Evolutionary conservation across 2,113 vertebrate genomes (phyloP), one percentile per base, ranked within the genome.

Genomic region (Ciconia maguari): DNA sequence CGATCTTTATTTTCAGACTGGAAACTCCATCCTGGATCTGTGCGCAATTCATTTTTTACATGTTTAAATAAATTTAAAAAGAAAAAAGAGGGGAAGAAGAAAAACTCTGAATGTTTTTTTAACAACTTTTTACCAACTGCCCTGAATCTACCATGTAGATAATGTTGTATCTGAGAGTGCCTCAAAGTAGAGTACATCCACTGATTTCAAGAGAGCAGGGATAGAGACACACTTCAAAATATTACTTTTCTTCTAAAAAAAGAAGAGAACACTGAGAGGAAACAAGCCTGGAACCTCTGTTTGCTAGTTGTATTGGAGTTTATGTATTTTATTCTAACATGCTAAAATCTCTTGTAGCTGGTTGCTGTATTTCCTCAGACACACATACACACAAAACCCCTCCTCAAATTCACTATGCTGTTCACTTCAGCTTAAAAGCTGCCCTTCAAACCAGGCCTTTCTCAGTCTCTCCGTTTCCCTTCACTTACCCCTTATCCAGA

Each of bases 1-100:
- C 85, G 94, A 96, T 91, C 83, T 87, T 82, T 97, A 83, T 81
- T 93, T 95, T 96, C 89, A 48, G 30, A 22, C 75, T 89, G 89
- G 90, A 96, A 94, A 96, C 54, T 92, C 83, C 83, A 76, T 91
- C 91, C 57, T 30, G 38, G 70, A 68, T 49, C 34, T 48, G 58
- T 34, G 75, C 5, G 16, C 27, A 54, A 54, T 94, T 58, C 29
- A 36, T 57, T 92, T 96, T 75, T 87, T 22, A 32, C 15, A 30
- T 36, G 69, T 79, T 84, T 22, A 52, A 90, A 83, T 65, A 44
- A 21, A 30, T 78, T 34, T 3, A 48, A 66, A 79, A 42, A 24
- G 77, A 41, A 24, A 62, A 46, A 19, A 38, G 34, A 14, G 24
- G 42, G 3, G 6, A n/a, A 51, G 32, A 89, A 38, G 20, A 71